phyloP scores from a whole-genome alignment of 2,888 invertebrate genomes.

The Aphodius sticticus region DNA sequence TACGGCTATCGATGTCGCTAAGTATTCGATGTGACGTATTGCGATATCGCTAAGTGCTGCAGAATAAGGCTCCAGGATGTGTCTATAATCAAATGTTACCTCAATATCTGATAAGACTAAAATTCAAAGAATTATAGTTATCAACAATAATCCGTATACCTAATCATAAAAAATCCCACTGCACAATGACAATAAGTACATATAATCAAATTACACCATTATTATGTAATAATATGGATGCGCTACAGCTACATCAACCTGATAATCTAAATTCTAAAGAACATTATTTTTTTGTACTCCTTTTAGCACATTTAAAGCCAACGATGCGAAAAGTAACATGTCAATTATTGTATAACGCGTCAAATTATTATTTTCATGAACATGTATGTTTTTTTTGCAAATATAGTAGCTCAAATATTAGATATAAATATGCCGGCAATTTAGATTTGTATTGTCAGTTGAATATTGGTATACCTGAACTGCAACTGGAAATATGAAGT shows the following conservation, averaged over 20 bases:
- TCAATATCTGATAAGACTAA: not conserved
- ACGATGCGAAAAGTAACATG: not conserved
- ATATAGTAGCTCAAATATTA: not conserved
- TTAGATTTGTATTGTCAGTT: not conserved
- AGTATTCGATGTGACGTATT: too few relatives aligned
- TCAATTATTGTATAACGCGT: not conserved
- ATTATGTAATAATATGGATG: not conserved
- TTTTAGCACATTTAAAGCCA: not conserved
- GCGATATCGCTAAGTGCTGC: too few relatives aligned
- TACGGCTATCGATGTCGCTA: too few relatives aligned
- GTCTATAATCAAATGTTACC: too few relatives aligned
- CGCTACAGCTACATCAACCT: not conserved
- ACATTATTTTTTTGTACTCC: not conserved
- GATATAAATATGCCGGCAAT: not conserved
- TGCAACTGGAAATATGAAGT: not conserved
- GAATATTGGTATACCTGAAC: not conserved
- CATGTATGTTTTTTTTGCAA: not conserved
- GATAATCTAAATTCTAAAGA: not conserved
- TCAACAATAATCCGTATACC: not conserved
- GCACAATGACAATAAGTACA: not conserved
- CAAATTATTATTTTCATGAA: not conserved
- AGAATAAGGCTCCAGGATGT: too few relatives aligned
- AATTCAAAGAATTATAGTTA: not conserved
- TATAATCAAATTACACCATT: not conserved
- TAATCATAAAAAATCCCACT: not conserved